Evolutionary conservation across 2,113 vertebrate genomes (phyloP), one percentile per base, ranked within the genome.

Genomic region (Dipodomys spectabilis): DNA sequence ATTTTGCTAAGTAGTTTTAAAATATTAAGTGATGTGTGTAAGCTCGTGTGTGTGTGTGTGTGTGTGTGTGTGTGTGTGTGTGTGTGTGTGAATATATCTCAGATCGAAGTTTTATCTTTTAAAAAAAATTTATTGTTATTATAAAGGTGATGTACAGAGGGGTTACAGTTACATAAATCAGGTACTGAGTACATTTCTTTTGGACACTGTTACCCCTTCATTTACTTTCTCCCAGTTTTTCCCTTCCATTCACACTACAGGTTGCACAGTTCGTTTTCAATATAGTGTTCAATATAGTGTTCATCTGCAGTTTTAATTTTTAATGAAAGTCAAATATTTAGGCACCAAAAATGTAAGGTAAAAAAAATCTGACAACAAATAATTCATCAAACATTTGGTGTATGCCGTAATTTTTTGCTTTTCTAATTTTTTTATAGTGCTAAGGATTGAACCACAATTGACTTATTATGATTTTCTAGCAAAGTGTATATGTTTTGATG

Each of bases 301-400:
- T 57, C 15, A 57, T 57, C 15, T 18, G 53, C 53, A 57, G 53
- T 57, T 57, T 57, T 57, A 57, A 13, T 45, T 73, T 93, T 78
- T 73, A 81, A 86, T 81, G 60, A 93, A 45, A 62, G 82, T 86
- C 13, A 84, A 91, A 92, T 91, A 18, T 82, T 84, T 94, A 84
- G 44, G 67, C 68, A 91, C 32, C 64, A 18, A 71, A 5, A 68
- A 80, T 64, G 16, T 44, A 35, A 49, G 16, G 4, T 22, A 83
- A 83, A n/a, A 74, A 88, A 92, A 74, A 53, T 30, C 72, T 35
- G 73, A 67, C 68, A 87, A 72, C 13, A 32, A 86, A 10, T 30
- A n/a, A 68, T 1, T 62, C 23, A 35, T 62, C 20, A 77, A 85
- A 78, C 7, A 64, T 80, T 25, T 80, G 22, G 30, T 62, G 2